Evolutionary conservation across 2,888 invertebrate genomes (phyloP), one percentile per base, ranked within the genome.

Genomic region (Griposia aprilina): DNA sequence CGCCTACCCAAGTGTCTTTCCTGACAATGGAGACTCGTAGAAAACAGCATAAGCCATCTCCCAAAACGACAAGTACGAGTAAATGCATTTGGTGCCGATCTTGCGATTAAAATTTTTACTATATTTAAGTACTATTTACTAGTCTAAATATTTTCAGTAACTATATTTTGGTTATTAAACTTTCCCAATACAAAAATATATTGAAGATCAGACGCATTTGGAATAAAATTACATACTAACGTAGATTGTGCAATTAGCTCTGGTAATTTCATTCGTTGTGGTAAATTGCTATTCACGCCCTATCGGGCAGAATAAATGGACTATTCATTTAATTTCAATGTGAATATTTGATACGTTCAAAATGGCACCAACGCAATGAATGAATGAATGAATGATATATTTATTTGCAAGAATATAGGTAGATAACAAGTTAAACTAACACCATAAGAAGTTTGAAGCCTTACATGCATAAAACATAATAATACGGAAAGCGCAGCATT

Each of bases 201-300:
- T 52, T 63, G 15, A 50, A 45, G 30, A 75, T 52, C 30, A 45
- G 26, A 50, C 17, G n/a, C 2, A 50, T 50, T 57, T 11, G 26
- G 4, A 50, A 36, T 63, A 50, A 23, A 23, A 75, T 23, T n/a
- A 77, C 23, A 17, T 52, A 65, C 17, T 52, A 55, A n/a, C n/a
- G 30, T 45, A 41, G 62, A 15, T 52, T 26, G 17, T 30, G 41
- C 76, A 70, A 52, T 70, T 69, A 70, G 45, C 57, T 65, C 20
- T 26, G 26, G n/a, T 70, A 17, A 76, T 76, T 76, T 69, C 50
- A 52, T 70, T 65, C 7, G 20, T 41, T 60, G 52, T 55, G 55
- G 45, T 20, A 66, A 70, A 70, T 52, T 70, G 20, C n/a, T 66
- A 45, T 60, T 26, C 26, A 66, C 45, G 36, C 13, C 15, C 6